phyloP scores from a whole-genome alignment of 2,113 vertebrate genomes.

The Odocoileus virginianus region DNA sequence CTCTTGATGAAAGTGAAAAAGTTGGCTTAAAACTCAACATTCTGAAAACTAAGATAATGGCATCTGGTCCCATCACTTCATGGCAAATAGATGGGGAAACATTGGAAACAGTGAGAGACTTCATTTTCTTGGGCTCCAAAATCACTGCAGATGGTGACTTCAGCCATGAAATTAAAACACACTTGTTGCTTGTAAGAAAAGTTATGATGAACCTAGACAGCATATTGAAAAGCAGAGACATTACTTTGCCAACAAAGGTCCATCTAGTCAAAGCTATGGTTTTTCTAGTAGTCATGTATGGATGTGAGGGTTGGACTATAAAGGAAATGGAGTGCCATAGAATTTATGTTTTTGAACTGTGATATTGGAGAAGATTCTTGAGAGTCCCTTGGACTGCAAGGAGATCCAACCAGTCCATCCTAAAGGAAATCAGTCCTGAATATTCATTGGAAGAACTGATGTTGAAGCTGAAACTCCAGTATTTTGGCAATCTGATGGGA shows the following conservation, averaged over 20 bases:
- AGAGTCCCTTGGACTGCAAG: too few relatives aligned
- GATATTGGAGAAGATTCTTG: too few relatives aligned
- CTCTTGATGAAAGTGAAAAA: not conserved
- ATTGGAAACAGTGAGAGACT: not conserved
- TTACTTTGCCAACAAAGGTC: not conserved
- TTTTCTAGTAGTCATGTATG: too few relatives aligned
- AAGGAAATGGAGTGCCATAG: too few relatives aligned
- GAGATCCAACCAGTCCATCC: not conserved
- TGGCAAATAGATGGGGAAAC: not conserved
- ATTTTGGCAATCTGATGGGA: accelerated
- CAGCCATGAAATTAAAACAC: not conserved
- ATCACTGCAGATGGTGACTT: not conserved
- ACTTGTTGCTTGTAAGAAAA: not conserved
- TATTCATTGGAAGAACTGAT: not conserved
- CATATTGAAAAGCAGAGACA: not conserved
- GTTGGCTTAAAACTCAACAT: not conserved
- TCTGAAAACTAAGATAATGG: not conserved
- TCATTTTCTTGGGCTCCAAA: not conserved
- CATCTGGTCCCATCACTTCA: not conserved
- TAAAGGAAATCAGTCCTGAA: not conserved
- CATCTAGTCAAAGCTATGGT: too few relatives aligned
- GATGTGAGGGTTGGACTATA: too few relatives aligned
- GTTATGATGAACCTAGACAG: not conserved
- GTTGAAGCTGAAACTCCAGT: not conserved
- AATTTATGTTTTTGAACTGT: too few relatives aligned